These are phyloP conservation scores for Drosophila neonasuta DNA, from an alignment of 2,888 invertebrate genomes.

Conservation along the genomic window DNA sequence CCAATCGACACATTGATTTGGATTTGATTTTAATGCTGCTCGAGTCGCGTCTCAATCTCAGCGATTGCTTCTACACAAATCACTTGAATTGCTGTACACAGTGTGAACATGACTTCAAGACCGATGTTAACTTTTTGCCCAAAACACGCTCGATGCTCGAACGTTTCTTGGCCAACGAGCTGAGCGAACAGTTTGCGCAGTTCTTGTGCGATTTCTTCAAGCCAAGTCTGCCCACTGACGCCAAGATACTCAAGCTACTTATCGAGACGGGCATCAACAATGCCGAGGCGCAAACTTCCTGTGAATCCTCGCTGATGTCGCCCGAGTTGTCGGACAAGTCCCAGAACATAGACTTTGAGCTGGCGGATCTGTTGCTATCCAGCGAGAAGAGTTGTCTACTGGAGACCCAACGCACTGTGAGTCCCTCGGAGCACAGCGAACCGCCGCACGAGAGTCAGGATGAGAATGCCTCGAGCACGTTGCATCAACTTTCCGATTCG, in stretches of 20 bases:
- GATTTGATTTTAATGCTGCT: constrained; percentile 81
- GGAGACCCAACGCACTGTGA: constrained; percentile 80
- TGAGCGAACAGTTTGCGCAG: constrained; percentile 81
- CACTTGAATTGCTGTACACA: constrained; percentile 83
- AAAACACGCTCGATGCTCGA: constrained; percentile 81
- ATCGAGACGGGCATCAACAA: constrained; percentile 88
- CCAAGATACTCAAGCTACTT: constrained; percentile 87
- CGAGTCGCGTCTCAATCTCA: constrained; percentile 81
- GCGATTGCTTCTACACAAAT: constrained; percentile 82
- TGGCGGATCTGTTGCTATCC: constrained; percentile 81
- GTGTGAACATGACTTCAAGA: constrained; percentile 81
- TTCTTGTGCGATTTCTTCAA: constrained; percentile 84
- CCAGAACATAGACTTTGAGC: constrained; percentile 82
- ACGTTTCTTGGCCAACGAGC: constrained; percentile 81
- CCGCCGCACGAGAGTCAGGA: constrained; percentile 81
- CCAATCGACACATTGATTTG: constrained; percentile 79
- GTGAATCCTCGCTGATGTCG: constrained; percentile 82
- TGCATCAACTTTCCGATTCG: constrained; percentile 81
- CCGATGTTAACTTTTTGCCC: constrained; percentile 80
- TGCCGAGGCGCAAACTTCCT: constrained; percentile 81
- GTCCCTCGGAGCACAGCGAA: constrained; percentile 81
- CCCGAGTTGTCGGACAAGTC: constrained; percentile 82
- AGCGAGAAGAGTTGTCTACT: constrained; percentile 81
- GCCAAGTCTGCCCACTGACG: constrained; percentile 86
- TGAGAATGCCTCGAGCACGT: constrained; percentile 80